Percentiles rank a stretch among this genome's conserved stretches.
Conservation (phyloP, 1,140 invertebrate species). For the Drosophila pachea region DNA sequence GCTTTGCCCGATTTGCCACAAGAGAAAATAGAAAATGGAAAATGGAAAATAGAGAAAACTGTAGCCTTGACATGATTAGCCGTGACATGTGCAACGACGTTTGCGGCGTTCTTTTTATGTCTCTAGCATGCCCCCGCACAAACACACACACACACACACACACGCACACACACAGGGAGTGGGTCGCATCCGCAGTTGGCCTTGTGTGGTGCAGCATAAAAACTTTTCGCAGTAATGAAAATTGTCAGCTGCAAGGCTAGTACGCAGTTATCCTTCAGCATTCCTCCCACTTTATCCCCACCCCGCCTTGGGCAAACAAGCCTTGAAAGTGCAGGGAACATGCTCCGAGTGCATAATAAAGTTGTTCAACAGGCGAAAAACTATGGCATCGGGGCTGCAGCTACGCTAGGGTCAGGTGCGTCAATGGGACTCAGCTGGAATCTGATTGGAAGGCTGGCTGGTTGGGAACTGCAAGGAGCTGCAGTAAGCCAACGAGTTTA, state of each 20-base stretch:
- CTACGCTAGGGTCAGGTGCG: too few relatives aligned
- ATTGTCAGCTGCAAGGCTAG: conserved; percentile 31
- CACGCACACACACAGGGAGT: not conserved
- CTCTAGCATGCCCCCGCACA: not conserved
- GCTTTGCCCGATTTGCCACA: not conserved
- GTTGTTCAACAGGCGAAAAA: not conserved
- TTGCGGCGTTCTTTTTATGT: not conserved
- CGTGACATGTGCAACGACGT: conserved; percentile 34
- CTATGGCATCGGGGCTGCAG: too few relatives aligned
- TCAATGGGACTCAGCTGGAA: too few relatives aligned
- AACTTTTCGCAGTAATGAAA: conserved; percentile 33
- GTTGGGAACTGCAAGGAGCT: too few relatives aligned
- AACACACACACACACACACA: not conserved
- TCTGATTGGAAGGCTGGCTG: too few relatives aligned
- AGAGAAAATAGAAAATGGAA: not conserved
- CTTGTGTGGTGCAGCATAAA: conserved; percentile 7
- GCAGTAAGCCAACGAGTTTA: too few relatives aligned
- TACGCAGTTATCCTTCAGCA: conserved; percentile 10
- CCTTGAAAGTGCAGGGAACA: conserved; percentile 2
- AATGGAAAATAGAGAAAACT: not conserved
- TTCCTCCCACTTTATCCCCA: not conserved
- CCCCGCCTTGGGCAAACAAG: not conserved
- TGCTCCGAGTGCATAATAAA: conserved; percentile 1
- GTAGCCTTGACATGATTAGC: conserved; percentile 70
- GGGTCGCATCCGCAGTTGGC: not conserved